Evolutionary conservation across 2,888 invertebrate species (phyloP).

Genomic region (Endotricha flammealis): DNA sequence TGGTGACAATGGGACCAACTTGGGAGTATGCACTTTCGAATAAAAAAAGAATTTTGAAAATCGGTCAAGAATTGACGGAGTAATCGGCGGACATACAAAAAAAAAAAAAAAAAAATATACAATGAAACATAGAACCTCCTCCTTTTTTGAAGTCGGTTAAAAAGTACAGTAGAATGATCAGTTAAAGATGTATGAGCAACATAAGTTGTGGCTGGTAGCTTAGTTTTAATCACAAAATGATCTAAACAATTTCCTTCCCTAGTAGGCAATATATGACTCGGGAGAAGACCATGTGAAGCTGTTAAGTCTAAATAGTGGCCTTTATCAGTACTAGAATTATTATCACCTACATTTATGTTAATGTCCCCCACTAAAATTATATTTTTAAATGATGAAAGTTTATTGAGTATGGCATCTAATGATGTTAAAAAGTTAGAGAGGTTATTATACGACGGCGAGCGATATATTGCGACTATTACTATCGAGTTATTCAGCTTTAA

Average conservation of each 20-base stretch:
- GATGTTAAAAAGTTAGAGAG: not conserved
- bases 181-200: not conserved
- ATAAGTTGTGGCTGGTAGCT: not conserved
- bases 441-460: not conserved
- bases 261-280: not conserved
- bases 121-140: too few species aligned
- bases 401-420: not conserved
- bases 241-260: not conserved
- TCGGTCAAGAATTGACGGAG: too few species aligned
- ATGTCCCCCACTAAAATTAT: not conserved
- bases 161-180: too few species aligned
- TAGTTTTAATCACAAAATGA: constrained; percentile 1
- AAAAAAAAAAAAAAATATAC: too few species aligned
- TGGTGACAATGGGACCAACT: too few species aligned
- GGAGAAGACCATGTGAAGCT: constrained; percentile 1
- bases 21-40: too few species aligned
- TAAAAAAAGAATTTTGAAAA: too few species aligned
- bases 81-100: too few species aligned
- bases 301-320: not conserved
- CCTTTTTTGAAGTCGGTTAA: too few species aligned
- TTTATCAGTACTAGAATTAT: not conserved
- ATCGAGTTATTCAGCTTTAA: not conserved
- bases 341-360: constrained; percentile 1
- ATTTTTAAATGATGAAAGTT: not conserved
- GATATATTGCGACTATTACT: not conserved